Conservation (phyloP, 2,113 vertebrate genomes). For the Strix uralensis region DNA sequence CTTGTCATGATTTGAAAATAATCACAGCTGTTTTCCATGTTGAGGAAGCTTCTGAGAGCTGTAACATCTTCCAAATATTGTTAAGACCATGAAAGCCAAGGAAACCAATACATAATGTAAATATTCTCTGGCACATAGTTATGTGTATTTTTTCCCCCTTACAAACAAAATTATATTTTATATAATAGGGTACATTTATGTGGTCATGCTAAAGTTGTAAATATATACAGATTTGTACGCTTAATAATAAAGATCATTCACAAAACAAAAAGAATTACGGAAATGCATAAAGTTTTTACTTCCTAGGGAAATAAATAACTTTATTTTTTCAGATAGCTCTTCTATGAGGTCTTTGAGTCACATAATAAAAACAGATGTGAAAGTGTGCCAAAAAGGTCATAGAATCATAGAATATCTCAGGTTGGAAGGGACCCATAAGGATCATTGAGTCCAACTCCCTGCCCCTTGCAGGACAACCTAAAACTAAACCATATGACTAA, state of each 20-base stretch:
- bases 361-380: background rate
- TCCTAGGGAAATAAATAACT: background rate
- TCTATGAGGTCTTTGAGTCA: background rate
- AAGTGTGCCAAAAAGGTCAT: background rate
- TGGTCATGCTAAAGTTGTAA: background rate
- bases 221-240: background rate
- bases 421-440: background rate
- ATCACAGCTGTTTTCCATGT: background rate
- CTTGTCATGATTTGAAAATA: constrained; percentile 10
- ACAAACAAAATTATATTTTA: background rate
- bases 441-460: background rate
- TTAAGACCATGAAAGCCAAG: background rate
- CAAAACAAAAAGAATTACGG: background rate
- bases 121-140: background rate
- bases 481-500: background rate
- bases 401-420: background rate
- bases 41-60: background rate
- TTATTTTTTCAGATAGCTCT: background rate
- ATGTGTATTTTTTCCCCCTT: background rate
- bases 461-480: background rate
- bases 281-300: background rate
- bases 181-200: background rate
- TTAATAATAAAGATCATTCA: background rate
- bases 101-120: background rate
- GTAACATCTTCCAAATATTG: background rate